Evolutionary conservation across 2,113 vertebrate genomes (phyloP).

Genomic region (Cervus canadensis): DNA sequence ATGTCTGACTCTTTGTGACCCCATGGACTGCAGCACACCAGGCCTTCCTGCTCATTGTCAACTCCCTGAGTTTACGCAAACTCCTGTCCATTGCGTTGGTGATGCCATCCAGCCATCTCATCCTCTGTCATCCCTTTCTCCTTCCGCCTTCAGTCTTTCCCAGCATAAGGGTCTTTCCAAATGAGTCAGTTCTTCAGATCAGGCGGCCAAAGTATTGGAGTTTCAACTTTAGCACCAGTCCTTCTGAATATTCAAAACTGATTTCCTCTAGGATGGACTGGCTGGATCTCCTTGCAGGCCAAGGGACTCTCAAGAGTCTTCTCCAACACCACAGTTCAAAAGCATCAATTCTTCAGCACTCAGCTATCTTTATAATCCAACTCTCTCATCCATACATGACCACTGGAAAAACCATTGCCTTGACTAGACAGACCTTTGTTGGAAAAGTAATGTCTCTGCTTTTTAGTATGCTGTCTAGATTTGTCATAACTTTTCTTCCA

Average conservation of each 20-base stretch:
- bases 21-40: neutral
- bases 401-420: neutral
- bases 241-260: neutral
- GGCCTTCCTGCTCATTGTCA: neutral
- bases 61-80: neutral
- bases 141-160: accelerated
- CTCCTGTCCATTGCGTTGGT: neutral
- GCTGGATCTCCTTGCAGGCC: neutral
- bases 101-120: neutral
- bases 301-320: neutral
- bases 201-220: neutral
- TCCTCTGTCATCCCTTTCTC: neutral
- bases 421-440: neutral
- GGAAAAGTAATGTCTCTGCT: neutral
- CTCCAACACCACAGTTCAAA: neutral
- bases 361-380: neutral
- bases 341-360: neutral
- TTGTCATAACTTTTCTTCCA: neutral
- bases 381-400: neutral
- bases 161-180: neutral
- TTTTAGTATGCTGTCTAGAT: neutral
- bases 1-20: neutral
- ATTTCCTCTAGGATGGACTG: neutral
- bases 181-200: neutral
- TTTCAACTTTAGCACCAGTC: neutral